Percentiles rank a stretch among this genome's conserved stretches.
Conservation (phyloP, 2,113 vertebrate genomes). For the Paedocypris sp. region DNA sequence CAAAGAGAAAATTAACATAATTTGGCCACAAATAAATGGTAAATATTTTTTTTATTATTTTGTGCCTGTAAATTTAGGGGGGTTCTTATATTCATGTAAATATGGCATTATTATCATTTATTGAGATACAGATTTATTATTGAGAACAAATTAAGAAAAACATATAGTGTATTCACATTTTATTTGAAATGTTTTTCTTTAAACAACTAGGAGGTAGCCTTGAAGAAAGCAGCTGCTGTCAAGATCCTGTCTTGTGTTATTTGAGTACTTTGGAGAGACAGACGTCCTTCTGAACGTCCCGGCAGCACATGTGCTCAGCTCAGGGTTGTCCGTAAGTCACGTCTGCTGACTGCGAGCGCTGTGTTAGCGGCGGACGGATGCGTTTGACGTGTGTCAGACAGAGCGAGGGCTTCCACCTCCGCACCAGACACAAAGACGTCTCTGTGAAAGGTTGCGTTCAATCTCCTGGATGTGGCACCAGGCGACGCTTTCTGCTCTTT, state of each 20-base stretch:
- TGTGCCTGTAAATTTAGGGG: too few relatives aligned
- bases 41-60: too few relatives aligned
- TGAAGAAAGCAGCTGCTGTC: background rate
- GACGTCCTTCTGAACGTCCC: background rate
- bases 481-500: background rate
- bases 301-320: slow-evolving; percentile 12
- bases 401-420: slow-evolving; percentile 37
- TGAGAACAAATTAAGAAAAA: too few relatives aligned
- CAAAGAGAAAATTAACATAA: too few relatives aligned
- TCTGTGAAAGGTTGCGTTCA: background rate
- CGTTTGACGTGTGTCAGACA: background rate
- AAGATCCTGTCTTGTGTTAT: slow-evolving; percentile 2
- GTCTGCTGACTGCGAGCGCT: background rate
- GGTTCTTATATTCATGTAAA: too few relatives aligned
- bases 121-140: too few relatives aligned
- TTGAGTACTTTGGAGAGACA: slow-evolving; percentile 8
- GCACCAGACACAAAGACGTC: slow-evolving; percentile 40
- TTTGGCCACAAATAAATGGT: too few relatives aligned
- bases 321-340: slow-evolving; percentile 4
- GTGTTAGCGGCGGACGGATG: slow-evolving; percentile 14
- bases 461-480: background rate
- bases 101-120: too few relatives aligned
- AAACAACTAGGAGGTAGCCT: background rate
- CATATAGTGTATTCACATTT: too few relatives aligned
- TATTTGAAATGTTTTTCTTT: too few relatives aligned